Conservation (phyloP, 2,888 invertebrate genomes). For the Gymnosoma rotundatum region DNA sequence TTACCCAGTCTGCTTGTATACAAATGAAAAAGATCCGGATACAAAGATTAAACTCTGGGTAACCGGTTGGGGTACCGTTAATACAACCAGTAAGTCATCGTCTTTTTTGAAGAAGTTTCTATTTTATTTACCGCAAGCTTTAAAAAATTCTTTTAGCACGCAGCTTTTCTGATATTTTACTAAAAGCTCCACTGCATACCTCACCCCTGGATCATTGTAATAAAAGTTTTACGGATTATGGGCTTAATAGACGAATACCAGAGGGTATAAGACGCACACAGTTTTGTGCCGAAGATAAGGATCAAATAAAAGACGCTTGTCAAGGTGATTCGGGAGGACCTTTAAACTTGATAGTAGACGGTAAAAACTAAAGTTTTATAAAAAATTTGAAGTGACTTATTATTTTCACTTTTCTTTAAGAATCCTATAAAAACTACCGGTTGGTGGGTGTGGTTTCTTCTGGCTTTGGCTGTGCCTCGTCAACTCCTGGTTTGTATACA, state of each 20-base stretch:
- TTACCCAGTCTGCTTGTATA: constrained; percentile 76
- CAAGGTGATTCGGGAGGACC: constrained; percentile 80
- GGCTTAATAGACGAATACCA: constrained; percentile 67
- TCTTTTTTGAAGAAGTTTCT: background rate
- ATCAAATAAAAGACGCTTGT: constrained; percentile 76
- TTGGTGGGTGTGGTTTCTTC: constrained; percentile 78
- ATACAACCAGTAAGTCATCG: constrained; percentile 74
- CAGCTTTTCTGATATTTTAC: constrained; percentile 72
- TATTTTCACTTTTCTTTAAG: constrained; percentile 7
- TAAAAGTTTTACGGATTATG: constrained; percentile 68
- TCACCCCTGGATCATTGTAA: constrained; percentile 74
- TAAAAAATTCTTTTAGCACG: constrained; percentile 64
- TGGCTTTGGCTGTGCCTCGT: constrained; percentile 78
- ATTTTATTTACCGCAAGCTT: background rate
- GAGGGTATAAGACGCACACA: constrained; percentile 73
- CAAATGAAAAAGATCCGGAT: constrained; percentile 74
- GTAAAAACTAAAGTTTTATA: constrained; percentile 9
- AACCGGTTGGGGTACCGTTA: constrained; percentile 78
- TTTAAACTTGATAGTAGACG: constrained; percentile 74
- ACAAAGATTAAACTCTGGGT: constrained; percentile 72
- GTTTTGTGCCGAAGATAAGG: constrained; percentile 75
- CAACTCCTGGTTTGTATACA: constrained; percentile 79
- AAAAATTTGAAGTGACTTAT: background rate
- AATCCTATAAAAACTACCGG: constrained; percentile 71
- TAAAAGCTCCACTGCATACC: constrained; percentile 75